phyloP scores from a whole-genome alignment of 2,888 invertebrate species.

The Eristalis pertinax region DNA sequence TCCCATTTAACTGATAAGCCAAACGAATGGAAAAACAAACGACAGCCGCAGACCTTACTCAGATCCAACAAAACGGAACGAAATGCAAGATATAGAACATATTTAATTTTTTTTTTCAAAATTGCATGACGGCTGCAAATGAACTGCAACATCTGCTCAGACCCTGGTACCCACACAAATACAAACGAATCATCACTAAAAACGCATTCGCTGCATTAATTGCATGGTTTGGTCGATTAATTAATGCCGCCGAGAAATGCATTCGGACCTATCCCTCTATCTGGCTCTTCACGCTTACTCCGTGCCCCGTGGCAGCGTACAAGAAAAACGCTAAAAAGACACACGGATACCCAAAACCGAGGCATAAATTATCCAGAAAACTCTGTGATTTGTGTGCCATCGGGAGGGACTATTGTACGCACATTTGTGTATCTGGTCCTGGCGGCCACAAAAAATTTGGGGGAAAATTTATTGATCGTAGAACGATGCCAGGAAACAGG shows the following conservation, averaged over 20 bases:
- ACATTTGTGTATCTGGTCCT: conserved; percentile 28
- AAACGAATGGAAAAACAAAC: background rate
- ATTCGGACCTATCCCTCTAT: conserved; percentile 33
- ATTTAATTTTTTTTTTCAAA: background rate
- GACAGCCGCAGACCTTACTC: background rate
- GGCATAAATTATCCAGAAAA: conserved; percentile 41
- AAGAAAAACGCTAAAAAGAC: conserved; percentile 3
- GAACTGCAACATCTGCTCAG: conserved; percentile 12
- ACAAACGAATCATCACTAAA: background rate
- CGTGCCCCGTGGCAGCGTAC: background rate
- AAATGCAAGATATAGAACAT: background rate
- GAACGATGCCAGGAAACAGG: conserved; percentile 44
- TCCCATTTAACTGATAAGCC: background rate
- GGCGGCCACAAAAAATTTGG: conserved; percentile 26
- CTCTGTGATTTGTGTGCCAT: conserved; percentile 50
- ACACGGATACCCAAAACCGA: background rate
- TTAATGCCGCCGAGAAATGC: conserved; percentile 25
- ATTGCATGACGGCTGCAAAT: conserved; percentile 5
- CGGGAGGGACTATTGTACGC: conserved; percentile 28
- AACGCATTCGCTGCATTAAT: conserved; percentile 26
- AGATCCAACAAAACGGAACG: background rate
- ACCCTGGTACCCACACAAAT: background rate
- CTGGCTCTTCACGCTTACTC: background rate
- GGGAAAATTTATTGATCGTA: conserved; percentile 55
- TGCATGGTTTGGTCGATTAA: conserved; percentile 33